Base-by-base conservation (phyloP, 2,113 vertebrate genomes). In the Balaeniceps rex region DNA sequence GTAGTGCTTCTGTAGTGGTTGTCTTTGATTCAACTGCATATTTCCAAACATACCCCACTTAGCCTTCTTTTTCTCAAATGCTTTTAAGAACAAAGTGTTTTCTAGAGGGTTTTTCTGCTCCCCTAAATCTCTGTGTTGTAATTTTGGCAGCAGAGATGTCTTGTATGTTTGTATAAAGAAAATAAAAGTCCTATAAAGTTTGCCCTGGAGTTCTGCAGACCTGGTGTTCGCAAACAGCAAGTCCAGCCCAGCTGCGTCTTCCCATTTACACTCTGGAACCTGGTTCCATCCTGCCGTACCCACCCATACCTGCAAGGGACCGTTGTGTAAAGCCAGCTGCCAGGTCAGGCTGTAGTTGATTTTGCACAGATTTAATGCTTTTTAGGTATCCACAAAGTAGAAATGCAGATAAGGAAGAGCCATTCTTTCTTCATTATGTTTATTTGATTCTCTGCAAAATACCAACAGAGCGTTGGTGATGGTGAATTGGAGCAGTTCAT, bases 391-490 rank as follows among this genome's bases (percentile, higher is more conserved):
- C 22, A 38, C 36, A 40, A 74, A 63, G 16, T 11, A 78, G 42
- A 87, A 72, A 70, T 74, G 33, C 51, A 49, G 14, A 33, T 38
- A 55, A 72, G 54, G 51, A 80, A 54, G 19, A 70, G 28, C 9
- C 7, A 8, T 70, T 78, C 26, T 83, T 86, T 68, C 31, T 65
- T 88, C 19, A 12, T 6, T 4, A 1, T 34, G 21, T 90, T 80
- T 93, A 78, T 69, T 95, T 97, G 88, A 88, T 97, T 96, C 66
- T 84, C 88, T 70, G 87, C 74, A 79, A 76, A 93, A 84, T 77
- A 51, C 68, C 78, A 23, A 31, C 34, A 61, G 44, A 47, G 26
- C 2, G 1, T 21, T 82, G 40, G 16, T 31, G 55, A 19, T 47
- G 34, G 64, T 83, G 36, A 77, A 12, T 5, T 74, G 51, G n/a